Evolutionary conservation across 2,888 invertebrate species (phyloP), one percentile per base, ranked within the genome.

Genomic region (Xestia xanthographa): DNA sequence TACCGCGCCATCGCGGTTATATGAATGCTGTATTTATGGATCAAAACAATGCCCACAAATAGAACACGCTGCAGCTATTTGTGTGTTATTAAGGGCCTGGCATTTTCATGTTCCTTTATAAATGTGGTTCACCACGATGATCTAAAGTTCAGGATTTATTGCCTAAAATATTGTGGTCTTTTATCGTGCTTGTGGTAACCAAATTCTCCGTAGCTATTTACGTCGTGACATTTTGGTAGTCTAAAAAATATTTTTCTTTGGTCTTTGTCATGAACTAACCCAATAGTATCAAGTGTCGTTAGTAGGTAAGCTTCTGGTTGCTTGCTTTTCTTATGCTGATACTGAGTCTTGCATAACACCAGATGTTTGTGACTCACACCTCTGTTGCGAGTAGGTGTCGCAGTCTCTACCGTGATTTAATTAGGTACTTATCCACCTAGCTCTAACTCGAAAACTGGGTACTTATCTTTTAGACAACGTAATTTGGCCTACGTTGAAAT

Each of bases 301-400:
- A 69, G 80, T 69, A 53, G 11, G n/a, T 11, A 80, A 70, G 66
- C 68, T 77, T 80, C 68, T 63, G 71, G 67, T 66, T 62, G 63
- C 73, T 68, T 71, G 72, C 41, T 77, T 78, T 67, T 79, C 68
- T 74, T 66, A 67, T 79, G 75, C 79, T 77, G 73, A 82, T 83
- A 84, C 70, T 80, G 83, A 67, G 81, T 86, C 82, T 83, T 87
- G 85, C 85, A 90, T 90, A 94, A 95, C 90, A 89, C 93, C 94
- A 95, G 95, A 93, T 95, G 95, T 92, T 91, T 88, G 87, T 95
- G 94, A 95, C 88, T 95, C 95, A 95, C 87, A 71, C 29, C 65
- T 65, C 62, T 65, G 80, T 70, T 50, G 78, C 76, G 84, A 87
- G 94, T 94, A 93, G 94, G 94, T 94, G 93, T 92, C 86, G 74